Evolutionary conservation across 1,140 invertebrate species (phyloP).

Genomic region (Trichonephila clavipes): DNA sequence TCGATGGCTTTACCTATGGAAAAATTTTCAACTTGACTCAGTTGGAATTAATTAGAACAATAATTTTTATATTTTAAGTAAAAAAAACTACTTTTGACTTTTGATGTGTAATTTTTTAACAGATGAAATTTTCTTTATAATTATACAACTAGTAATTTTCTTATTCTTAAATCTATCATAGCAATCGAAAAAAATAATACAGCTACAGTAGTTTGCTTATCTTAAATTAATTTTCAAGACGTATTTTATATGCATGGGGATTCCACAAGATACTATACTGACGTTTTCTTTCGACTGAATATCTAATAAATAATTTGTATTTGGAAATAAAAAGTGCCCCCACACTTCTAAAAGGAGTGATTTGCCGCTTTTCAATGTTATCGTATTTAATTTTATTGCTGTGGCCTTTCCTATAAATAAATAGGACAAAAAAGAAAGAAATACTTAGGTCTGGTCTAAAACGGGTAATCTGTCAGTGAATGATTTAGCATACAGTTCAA

Average conservation of each 20-base stretch:
- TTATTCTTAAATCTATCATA: background rate
- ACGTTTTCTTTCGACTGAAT: background rate
- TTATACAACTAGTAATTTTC: background rate
- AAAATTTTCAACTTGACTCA: too few species aligned
- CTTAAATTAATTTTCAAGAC: background rate
- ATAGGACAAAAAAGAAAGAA: slow-evolving; percentile 16
- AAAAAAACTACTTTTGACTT: too few species aligned
- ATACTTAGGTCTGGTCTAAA: slow-evolving; percentile 21
- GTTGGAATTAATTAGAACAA: too few species aligned
- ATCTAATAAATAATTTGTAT: background rate
- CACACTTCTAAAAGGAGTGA: background rate
- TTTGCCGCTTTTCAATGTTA: slow-evolving; percentile 5
- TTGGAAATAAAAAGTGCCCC: background rate
- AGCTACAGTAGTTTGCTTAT: background rate
- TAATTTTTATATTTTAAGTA: too few species aligned
- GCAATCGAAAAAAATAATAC: background rate
- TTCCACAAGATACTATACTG: background rate
- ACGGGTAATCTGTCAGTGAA: slow-evolving; percentile 48
- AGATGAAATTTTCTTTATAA: too few species aligned
- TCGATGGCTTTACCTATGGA: too few species aligned
- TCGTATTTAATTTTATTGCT: background rate
- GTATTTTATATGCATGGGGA: background rate
- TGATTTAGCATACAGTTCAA: slow-evolving; percentile 47
- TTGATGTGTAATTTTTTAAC: too few species aligned
- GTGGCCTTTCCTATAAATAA: slow-evolving; percentile 2